Evolutionary conservation across 1,140 invertebrate species (phyloP).

Genomic region (Drosophila varians): DNA sequence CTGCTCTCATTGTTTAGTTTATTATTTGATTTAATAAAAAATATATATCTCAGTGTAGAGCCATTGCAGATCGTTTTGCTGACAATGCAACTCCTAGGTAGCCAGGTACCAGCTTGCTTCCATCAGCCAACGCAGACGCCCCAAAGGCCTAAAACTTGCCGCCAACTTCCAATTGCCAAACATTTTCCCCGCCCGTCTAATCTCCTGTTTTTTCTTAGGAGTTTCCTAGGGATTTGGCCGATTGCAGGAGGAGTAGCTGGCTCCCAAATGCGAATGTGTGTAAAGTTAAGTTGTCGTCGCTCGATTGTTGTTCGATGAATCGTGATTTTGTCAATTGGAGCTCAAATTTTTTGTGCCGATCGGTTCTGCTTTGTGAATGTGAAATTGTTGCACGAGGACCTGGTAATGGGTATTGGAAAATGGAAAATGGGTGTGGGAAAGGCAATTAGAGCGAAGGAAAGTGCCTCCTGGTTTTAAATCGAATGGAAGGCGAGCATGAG

Average conservation of each 20-base stretch:
- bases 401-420: conserved; percentile 39
- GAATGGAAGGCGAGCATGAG: conserved; percentile 11
- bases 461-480: conserved; percentile 31
- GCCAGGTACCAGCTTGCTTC: conserved; percentile 58
- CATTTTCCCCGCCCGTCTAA: conserved; percentile 6
- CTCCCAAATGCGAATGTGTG: conserved; percentile 49
- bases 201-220: not conserved
- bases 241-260: conserved; percentile 23
- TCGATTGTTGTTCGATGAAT: conserved; percentile 53
- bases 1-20: too few relatives aligned
- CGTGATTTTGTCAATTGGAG: conserved; percentile 70
- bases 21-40: not conserved
- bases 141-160: conserved; percentile 70
- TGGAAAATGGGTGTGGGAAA: conserved; percentile 46
- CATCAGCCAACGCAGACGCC: conserved; percentile 68
- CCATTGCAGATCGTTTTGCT: conserved; percentile 41
- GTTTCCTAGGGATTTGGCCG: conserved; percentile 16
- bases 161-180: conserved; percentile 46
- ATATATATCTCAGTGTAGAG: conserved; percentile 5
- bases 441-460: conserved; percentile 52
- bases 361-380: conserved; percentile 35
- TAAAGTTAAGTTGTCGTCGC: conserved; percentile 71
- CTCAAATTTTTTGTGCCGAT: conserved; percentile 47
- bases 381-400: conserved; percentile 26
- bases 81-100: conserved; percentile 54